Evolutionary conservation across 2,888 invertebrate genomes (phyloP), one percentile per base, ranked within the genome.

Genomic region (Eucriotettix oculatus): DNA sequence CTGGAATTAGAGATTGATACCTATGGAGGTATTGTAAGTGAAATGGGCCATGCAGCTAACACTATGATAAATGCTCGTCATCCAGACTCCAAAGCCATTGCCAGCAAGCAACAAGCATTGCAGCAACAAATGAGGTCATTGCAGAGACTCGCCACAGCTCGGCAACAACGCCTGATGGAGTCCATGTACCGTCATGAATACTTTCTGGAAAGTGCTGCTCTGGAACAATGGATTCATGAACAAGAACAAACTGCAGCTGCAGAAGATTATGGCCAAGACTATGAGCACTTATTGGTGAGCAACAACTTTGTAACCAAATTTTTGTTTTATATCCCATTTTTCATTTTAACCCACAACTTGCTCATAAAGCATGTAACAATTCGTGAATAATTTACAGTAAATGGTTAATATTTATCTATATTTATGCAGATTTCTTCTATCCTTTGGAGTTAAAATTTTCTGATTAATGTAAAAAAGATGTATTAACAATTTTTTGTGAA

Each of bases 221-320:
- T 96, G 52, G 92, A 93, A 70, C 82, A 85, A 68, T 96, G 95
- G 94, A 91, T 97, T 58, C 84, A 86, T 64, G 94, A 95, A 67
- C 91, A 95, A 71, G 83, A 89, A 69, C 87, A 90, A 58, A 85
- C 87, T 0, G 94, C 95, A 1, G 86, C 87, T 57, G 90, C 89
- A 60, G 94, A 95, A 69, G 96, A 96, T 71, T 95, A 91, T 68
- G 96, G 96, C 0, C 90, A 90, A 71, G 96, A 97, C 72, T 95
- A 88, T 68, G 93, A 94, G 68, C 94, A 94, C 75, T 74, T 94
- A 58, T 71, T 90, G 75, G 85, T 90, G 67, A 70, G 70, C 66
- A 44, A 57, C 14, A 55, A 41, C 42, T 55, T 42, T 41, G 29
- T 29, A n/a, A 29, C 29, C 29, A 29, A 29, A 29, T 29, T 29